Evolutionary conservation across 2,888 invertebrate genomes (phyloP).

Genomic region (Pyrrhia umbra): DNA sequence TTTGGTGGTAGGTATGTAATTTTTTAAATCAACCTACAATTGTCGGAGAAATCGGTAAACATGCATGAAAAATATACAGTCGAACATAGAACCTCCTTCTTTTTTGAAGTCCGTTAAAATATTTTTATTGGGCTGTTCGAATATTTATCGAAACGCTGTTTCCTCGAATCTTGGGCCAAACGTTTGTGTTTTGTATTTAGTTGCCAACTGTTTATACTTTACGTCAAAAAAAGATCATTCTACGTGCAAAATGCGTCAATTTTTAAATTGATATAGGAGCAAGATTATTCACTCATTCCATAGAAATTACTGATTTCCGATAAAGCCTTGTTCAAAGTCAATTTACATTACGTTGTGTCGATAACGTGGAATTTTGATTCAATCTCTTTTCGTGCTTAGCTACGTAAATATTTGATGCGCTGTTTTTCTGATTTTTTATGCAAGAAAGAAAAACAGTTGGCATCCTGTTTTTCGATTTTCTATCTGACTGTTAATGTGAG

Average conservation of each 20-base stretch:
- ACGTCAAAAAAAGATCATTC: constrained; percentile 62
- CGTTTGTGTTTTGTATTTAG: constrained; percentile 64
- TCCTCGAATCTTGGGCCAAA: constrained; percentile 16
- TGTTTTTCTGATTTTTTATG: neutral
- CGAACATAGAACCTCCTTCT: no score
- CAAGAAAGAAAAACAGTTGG: neutral
- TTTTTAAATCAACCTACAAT: no score
- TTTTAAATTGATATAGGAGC: constrained; percentile 50
- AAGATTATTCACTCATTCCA: constrained; percentile 28
- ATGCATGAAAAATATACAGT: no score
- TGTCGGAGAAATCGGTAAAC: no score
- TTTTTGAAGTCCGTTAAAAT: no score
- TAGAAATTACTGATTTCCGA: constrained; percentile 50
- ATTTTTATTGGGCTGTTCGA: no score
- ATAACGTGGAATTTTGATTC: constrained; percentile 8
- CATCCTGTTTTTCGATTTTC: no score
- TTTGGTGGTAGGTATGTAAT: no score
- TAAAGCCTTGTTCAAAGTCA: constrained; percentile 37
- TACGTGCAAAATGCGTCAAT: constrained; percentile 67
- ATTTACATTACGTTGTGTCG: constrained; percentile 34
- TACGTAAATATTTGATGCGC: constrained; percentile 9
- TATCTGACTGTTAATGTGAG: no score
- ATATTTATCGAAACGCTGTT: constrained; percentile 17
- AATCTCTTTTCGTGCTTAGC: constrained; percentile 4
- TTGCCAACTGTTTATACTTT: constrained; percentile 67